Conservation (phyloP, 2,797 vertebrate genomes). For the Parauchenoglanis punctatus region DNA sequence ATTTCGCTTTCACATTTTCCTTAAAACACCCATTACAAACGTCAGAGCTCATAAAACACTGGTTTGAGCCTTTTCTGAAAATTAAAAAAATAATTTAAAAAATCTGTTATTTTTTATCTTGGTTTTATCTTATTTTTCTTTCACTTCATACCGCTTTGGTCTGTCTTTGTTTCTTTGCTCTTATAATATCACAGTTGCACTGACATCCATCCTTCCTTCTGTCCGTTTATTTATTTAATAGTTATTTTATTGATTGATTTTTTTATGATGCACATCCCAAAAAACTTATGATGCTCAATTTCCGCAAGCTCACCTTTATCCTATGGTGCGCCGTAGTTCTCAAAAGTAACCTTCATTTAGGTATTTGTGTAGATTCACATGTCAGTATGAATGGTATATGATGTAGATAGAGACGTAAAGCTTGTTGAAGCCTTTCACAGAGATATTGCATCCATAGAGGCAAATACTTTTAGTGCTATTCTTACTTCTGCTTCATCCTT, state of each 20-base stretch:
- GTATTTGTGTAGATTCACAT: not conserved
- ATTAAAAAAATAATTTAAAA: too few relatives aligned
- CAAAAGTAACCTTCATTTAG: not conserved
- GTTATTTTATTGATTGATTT: not conserved
- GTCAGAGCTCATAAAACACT: too few relatives aligned
- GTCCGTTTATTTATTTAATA: not conserved
- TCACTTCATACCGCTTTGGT: not conserved
- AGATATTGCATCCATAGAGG: not conserved
- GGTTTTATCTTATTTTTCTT: not conserved
- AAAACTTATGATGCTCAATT: not conserved
- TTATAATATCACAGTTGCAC: not conserved
- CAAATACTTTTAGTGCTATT: not conserved
- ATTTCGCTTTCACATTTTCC: not conserved
- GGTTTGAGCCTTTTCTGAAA: too few relatives aligned
- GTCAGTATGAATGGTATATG: not conserved
- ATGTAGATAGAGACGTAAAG: not conserved
- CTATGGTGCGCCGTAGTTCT: not conserved
- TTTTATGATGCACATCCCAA: not conserved
- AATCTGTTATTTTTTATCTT: too few relatives aligned
- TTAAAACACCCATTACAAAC: not conserved
- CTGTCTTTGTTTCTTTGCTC: not conserved
- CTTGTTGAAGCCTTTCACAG: not conserved
- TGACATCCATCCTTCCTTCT: not conserved
- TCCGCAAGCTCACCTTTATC: not conserved
- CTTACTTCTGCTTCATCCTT: conserved; percentile 34